Evolutionary conservation across 2,888 invertebrate species (phyloP).

Genomic region (Xanthorhoe spadicearia): DNA sequence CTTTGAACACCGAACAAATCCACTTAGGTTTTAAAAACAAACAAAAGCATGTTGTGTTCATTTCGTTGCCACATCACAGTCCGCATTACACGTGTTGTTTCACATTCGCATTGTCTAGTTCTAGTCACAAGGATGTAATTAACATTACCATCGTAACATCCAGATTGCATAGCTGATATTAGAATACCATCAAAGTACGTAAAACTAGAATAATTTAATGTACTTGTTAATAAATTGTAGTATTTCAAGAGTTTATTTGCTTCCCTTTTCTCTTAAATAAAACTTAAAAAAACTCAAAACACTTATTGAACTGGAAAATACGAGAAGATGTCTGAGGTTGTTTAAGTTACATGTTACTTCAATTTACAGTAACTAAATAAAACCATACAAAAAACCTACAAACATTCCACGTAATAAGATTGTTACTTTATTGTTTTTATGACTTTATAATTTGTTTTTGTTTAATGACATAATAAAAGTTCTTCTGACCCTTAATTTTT

Average conservation of each 20-base stretch:
- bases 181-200: slow-evolving; percentile 4
- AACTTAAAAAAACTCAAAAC: no score
- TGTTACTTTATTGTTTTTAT: background rate
- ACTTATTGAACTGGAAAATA: background rate
- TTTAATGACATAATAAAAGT: background rate
- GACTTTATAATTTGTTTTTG: background rate
- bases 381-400: background rate
- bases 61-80: background rate
- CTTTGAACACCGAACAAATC: background rate
- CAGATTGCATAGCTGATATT: slow-evolving; percentile 18
- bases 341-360: background rate
- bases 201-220: background rate
- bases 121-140: slow-evolving; percentile 63
- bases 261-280: no score
- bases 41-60: background rate
- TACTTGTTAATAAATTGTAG: no score
- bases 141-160: slow-evolving; percentile 41
- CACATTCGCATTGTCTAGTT: slow-evolving; percentile 50
- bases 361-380: background rate
- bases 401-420: background rate
- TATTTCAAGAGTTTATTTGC: no score
- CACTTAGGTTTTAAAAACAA: background rate
- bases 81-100: slow-evolving; percentile 3
- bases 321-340: background rate
- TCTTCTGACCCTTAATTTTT: background rate